Base-by-base conservation (phyloP, 2,888 invertebrate genomes). In the Hypsopygia costalis region DNA sequence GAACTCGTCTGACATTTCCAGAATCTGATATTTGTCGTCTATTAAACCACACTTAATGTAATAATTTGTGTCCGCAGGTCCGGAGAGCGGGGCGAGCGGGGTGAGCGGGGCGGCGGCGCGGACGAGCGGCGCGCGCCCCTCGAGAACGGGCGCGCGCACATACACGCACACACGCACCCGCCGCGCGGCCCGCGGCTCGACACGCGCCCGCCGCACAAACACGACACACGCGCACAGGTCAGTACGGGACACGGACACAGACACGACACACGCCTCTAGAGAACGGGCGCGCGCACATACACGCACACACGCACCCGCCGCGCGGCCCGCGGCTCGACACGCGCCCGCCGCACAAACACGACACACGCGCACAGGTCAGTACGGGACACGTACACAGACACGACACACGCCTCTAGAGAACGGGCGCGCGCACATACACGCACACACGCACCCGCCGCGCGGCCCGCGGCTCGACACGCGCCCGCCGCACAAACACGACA, bases 111-210 rank as follows among this genome's bases (percentile, higher is more conserved):
- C 27, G 46, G 35, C 3, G 10, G 27, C 38, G 38, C 58, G 33
- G 65, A 59, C 43, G 74, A 72, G 55, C 58, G 76, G 22, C 75
- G 77, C 46, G 62, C 69, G 50, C 79, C 79, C 38, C 60, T 80
- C 6, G 81, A 82, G 79, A 85, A 81, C 63, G 83, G 82, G 0
- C 81, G 79, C 47, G 64, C 76, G 43, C 76, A 74, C 46, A 3
- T 6, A 6, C 21, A 21, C 21, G 4, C 21, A 6, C 21, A 21
- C 21, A 3, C 21, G 21, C 21, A 21, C 21, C 4, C 4, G 21
- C 56, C 67, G 9, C 9, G 9, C 11, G 47, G 66, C 61, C 54
- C 60, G 39, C 63, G 41, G 12, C 41, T 39, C 41, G 46, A 43
- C 37, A 34, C 36, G 30, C 46, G 39, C 34, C 42, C 36, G 41